Evolutionary conservation across 2,113 vertebrate genomes (phyloP).

Genomic region (Crocuta crocuta): DNA sequence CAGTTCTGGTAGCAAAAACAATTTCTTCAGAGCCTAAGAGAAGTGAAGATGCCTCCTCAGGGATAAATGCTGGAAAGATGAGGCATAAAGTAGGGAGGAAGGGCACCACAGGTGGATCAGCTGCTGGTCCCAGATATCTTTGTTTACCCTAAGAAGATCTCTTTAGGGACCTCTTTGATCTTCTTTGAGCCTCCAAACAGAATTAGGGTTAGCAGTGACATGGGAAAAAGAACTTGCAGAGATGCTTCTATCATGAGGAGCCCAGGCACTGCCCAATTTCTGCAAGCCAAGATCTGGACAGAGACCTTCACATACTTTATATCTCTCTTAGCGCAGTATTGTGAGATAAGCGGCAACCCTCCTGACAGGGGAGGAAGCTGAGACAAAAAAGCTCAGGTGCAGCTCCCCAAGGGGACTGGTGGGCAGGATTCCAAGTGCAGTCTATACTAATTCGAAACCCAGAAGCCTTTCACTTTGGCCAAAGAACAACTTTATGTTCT

Average conservation of each 20-base stretch:
- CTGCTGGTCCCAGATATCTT: background rate
- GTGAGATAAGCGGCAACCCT: background rate
- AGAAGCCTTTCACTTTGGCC: background rate
- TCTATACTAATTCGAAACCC: background rate
- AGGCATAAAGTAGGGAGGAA: background rate
- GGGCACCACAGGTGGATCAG: too few relatives aligned
- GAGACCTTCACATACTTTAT: background rate
- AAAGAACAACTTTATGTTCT: background rate
- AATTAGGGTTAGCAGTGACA: background rate
- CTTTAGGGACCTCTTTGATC: too few relatives aligned
- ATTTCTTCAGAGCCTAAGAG: background rate
- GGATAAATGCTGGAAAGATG: too few relatives aligned
- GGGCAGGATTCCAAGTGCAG: background rate
- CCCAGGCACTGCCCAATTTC: fast-evolving
- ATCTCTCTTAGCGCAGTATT: background rate
- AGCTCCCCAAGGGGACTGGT: background rate
- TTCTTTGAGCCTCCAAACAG: background rate
- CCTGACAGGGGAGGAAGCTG: background rate
- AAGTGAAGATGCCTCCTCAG: background rate
- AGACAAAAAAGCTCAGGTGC: background rate
- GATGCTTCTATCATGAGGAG: background rate
- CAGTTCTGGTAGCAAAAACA: background rate
- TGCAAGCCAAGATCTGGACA: background rate
- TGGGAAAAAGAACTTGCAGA: background rate
- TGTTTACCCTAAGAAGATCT: background rate